These are phyloP conservation scores for Gisinianus flammeolus DNA, from an alignment of 2,888 invertebrate genomes.

Conservation along the genomic window DNA sequence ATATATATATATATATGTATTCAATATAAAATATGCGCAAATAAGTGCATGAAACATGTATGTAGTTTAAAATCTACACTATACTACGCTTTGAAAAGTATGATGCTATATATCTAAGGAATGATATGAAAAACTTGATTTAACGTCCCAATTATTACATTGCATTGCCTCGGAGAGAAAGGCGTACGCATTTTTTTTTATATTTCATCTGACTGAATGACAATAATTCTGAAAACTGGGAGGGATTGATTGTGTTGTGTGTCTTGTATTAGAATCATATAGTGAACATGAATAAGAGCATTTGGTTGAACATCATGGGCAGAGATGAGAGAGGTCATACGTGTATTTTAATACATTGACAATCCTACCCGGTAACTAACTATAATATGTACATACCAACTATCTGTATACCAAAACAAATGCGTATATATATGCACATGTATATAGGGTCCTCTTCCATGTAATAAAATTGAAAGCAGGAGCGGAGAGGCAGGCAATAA, in stretches of 20 bases:
- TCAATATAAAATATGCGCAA: too few relatives aligned
- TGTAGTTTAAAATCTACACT: too few relatives aligned
- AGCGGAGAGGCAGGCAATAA: constrained; percentile 24
- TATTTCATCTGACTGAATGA: constrained; percentile 16
- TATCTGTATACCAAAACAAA: neutral
- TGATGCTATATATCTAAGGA: too few relatives aligned
- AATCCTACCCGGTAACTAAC: too few relatives aligned
- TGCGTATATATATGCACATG: neutral
- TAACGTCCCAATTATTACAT: constrained; percentile 12
- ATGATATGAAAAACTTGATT: neutral
- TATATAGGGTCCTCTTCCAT: neutral
- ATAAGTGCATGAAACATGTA: too few relatives aligned
- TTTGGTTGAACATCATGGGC: too few relatives aligned
- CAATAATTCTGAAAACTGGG: constrained; percentile 34
- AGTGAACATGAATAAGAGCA: constrained; percentile 7
- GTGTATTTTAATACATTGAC: too few relatives aligned
- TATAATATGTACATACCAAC: neutral
- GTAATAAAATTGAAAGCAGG: constrained; percentile 31
- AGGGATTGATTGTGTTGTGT: constrained; percentile 23
- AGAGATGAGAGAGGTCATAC: neutral
- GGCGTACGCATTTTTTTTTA: constrained; percentile 13
- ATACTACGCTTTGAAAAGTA: too few relatives aligned
- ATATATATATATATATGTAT: too few relatives aligned
- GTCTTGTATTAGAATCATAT: neutral
- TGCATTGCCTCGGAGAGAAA: too few relatives aligned